These are phyloP conservation scores for Drosophila ochracea DNA, from an alignment of 2,888 invertebrate species.

Conservation along the genomic window DNA sequence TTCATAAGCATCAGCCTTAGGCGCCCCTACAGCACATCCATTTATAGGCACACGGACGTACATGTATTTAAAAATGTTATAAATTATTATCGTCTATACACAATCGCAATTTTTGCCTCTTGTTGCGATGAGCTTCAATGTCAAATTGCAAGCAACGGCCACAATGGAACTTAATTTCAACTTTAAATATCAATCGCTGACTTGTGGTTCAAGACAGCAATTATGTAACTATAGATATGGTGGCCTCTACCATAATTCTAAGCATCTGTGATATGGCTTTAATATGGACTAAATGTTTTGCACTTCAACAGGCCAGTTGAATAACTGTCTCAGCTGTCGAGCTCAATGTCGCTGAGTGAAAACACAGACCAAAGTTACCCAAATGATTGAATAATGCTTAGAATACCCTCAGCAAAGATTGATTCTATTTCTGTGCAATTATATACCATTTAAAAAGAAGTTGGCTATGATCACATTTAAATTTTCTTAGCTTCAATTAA, in stretches of 20 bases:
- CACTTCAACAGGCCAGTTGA: neutral
- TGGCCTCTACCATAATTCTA: neutral
- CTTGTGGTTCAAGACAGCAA: conserved; percentile 19
- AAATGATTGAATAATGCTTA: neutral
- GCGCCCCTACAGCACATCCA: conserved; percentile 12
- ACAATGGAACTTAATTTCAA: conserved; percentile 29
- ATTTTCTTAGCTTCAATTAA: neutral
- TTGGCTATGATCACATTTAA: neutral
- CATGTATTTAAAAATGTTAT: conserved; percentile 4
- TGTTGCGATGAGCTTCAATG: conserved; percentile 63
- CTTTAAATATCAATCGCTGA: conserved; percentile 54
- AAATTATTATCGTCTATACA: conserved; percentile 19
- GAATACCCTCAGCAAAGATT: neutral
- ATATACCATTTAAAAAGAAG: neutral
- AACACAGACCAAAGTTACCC: neutral
- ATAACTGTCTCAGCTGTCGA: neutral
- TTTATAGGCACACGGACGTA: neutral
- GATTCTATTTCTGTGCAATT: neutral
- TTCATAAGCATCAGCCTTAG: neutral
- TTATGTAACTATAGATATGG: neutral
- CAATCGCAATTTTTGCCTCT: conserved; percentile 20
- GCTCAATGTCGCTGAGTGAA: neutral
- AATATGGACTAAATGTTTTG: neutral
- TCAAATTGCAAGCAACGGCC: conserved; percentile 46
- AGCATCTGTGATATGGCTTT: neutral